Evolutionary conservation across 2,888 invertebrate species (phyloP).

Genomic region (Cancer borealis): DNA sequence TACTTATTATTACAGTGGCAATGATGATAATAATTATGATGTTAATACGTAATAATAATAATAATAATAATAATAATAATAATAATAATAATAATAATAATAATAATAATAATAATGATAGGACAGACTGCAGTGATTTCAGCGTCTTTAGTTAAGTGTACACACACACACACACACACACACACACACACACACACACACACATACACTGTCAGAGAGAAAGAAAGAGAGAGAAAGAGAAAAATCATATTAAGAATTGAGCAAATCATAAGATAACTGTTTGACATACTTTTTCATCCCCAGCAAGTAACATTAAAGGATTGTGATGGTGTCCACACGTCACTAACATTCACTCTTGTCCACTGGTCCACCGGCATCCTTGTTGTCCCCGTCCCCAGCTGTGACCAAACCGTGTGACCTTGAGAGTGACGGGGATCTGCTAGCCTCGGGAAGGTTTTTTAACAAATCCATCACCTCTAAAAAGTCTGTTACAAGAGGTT

Average conservation of each 20-base stretch:
- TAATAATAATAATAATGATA: background rate
- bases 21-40: too few relatives aligned
- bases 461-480: constrained; percentile 70
- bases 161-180: background rate
- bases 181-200: background rate
- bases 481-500: constrained; percentile 62
- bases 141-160: background rate
- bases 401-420: background rate
- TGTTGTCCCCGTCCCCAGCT: background rate
- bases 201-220: background rate
- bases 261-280: background rate
- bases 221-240: background rate
- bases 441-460: constrained; percentile 69
- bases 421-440: constrained; percentile 39
- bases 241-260: background rate
- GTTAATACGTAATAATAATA: too few relatives aligned
- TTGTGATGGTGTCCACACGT: background rate
- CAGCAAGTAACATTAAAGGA: background rate
- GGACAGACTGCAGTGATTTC: background rate
- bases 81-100: too few relatives aligned
- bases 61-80: background rate
- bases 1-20: background rate
- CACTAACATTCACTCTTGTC: background rate
- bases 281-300: background rate
- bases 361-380: background rate